phyloP scores from a whole-genome alignment of 2,888 invertebrate species.

The Chorisops tibialis region DNA sequence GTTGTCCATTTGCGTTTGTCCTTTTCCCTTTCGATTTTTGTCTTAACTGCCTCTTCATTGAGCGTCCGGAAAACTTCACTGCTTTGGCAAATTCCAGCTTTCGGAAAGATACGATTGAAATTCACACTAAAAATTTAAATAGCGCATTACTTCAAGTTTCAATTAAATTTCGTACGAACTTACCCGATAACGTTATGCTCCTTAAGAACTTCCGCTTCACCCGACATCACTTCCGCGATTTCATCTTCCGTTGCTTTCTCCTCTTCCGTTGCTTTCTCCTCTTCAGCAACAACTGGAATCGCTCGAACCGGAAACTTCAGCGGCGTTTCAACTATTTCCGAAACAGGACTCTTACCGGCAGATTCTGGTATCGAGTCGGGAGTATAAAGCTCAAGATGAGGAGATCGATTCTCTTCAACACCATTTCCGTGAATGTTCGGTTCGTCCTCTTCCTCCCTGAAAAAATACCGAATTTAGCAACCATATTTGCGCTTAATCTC shows the following conservation, averaged over 20 bases:
- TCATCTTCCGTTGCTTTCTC: constrained; percentile 61
- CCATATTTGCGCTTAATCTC: background rate
- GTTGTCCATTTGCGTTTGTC: constrained; percentile 68
- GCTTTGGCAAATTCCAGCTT: constrained; percentile 61
- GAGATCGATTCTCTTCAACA: background rate
- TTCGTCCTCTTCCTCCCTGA: constrained; percentile 15
- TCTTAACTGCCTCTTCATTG: constrained; percentile 57
- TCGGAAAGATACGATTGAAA: constrained; percentile 65
- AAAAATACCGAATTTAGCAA: background rate
- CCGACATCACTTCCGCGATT: constrained; percentile 65
- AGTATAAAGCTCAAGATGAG: background rate
- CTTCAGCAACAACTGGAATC: constrained; percentile 14
- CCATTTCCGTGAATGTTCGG: background rate
- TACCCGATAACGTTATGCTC: constrained; percentile 70
- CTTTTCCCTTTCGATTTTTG: constrained; percentile 55
- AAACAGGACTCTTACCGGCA: background rate
- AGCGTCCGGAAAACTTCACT: constrained; percentile 66
- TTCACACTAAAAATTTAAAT: constrained; percentile 56
- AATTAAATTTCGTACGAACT: constrained; percentile 37
- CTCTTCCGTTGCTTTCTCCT: constrained; percentile 36
- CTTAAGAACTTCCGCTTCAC: constrained; percentile 64
- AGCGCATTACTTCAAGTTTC: background rate
- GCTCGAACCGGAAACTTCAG: background rate
- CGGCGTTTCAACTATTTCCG: background rate
- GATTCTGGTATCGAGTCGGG: background rate